Conservation (phyloP, 2,797 vertebrate species). For the Channallabes apus region DNA sequence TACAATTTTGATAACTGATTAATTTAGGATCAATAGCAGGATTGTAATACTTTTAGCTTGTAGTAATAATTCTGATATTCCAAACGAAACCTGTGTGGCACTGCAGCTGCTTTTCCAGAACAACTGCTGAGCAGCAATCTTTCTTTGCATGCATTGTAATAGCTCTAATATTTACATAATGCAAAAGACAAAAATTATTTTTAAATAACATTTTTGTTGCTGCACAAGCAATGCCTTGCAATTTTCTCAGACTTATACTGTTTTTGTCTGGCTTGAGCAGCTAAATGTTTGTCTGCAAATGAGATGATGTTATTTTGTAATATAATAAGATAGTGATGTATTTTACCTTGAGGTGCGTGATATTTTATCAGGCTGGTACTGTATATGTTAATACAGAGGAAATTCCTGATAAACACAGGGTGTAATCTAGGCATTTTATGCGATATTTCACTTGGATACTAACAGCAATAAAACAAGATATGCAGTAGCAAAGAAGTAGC, state of each 20-base stretch:
- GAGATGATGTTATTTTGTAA: background rate
- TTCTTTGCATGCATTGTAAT: slow-evolving; percentile 65
- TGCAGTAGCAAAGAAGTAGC: background rate
- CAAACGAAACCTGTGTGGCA: slow-evolving; percentile 9
- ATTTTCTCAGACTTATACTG: slow-evolving; percentile 38
- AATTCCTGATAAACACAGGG: background rate
- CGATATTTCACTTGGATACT: background rate
- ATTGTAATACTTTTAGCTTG: background rate
- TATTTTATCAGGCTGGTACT: slow-evolving; percentile 14
- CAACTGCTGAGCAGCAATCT: slow-evolving; percentile 58
- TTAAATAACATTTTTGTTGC: slow-evolving; percentile 25
- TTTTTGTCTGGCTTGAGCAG: slow-evolving; percentile 33
- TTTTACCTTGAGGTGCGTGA: slow-evolving; percentile 13
- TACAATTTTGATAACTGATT: background rate
- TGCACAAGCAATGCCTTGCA: slow-evolving; percentile 27
- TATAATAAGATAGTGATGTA: slow-evolving; percentile 9
- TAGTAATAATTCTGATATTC: background rate
- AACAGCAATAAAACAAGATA: background rate
- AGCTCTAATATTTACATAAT: slow-evolving; percentile 43
- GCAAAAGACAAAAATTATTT: slow-evolving; percentile 4
- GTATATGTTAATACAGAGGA: slow-evolving; percentile 1
- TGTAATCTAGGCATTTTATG: background rate
- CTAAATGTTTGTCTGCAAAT: slow-evolving; percentile 7
- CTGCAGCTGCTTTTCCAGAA: slow-evolving; percentile 35
- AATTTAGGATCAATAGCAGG: background rate